phyloP scores from a whole-genome alignment of 2,797 vertebrate genomes.

The Darevskia mixta region DNA sequence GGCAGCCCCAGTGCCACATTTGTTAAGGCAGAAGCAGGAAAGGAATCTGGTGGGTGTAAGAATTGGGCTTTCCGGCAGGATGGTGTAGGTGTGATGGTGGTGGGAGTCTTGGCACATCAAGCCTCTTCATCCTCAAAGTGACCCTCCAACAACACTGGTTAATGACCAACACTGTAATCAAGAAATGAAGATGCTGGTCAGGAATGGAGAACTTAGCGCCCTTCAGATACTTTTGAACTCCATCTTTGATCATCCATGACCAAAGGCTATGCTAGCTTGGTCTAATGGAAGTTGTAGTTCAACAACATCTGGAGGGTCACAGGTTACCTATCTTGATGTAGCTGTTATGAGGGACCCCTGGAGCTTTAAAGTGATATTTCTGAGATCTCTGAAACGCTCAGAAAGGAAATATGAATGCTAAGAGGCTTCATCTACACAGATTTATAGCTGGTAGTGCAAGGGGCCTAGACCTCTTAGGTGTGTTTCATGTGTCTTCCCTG shows the following conservation, averaged over 20 bases:
- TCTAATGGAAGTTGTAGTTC: too few relatives aligned
- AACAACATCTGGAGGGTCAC: not conserved
- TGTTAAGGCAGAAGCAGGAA: not conserved
- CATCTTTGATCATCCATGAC: too few relatives aligned
- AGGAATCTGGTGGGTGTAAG: not conserved
- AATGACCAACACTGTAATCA: not conserved
- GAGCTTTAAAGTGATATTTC: not conserved
- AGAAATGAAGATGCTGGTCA: too few relatives aligned
- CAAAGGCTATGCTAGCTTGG: too few relatives aligned
- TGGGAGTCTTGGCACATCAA: not conserved
- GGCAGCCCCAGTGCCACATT: too few relatives aligned
- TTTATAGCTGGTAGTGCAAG: not conserved
- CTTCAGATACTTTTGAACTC: too few relatives aligned
- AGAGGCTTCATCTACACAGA: not conserved
- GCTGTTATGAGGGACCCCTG: not conserved
- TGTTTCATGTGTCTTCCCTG: not conserved
- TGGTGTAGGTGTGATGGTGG: not conserved
- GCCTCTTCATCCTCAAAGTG: not conserved
- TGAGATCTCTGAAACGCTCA: slow-evolving; percentile 17
- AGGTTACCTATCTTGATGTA: too few relatives aligned
- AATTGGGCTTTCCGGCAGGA: not conserved
- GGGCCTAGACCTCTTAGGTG: not conserved
- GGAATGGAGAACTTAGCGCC: too few relatives aligned
- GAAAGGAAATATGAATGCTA: slow-evolving; percentile 53
- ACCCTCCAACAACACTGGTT: too few relatives aligned